These are phyloP conservation scores for Loriculus beryllinus DNA, from an alignment of 2,797 vertebrate genomes.

Conservation along the genomic window DNA sequence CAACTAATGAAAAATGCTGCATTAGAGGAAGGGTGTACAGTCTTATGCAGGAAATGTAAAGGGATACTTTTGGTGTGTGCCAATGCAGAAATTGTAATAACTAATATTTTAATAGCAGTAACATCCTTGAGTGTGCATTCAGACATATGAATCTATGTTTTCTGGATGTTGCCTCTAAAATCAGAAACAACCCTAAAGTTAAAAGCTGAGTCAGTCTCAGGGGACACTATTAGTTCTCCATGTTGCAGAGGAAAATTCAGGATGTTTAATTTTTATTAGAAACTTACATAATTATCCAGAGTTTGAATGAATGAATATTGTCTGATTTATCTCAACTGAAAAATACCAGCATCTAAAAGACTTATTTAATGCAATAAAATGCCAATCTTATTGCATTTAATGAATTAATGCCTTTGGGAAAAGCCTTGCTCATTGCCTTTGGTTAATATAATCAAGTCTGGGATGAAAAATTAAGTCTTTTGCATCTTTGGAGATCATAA, in stretches of 20 bases:
- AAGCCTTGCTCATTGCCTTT: background rate
- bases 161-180: background rate
- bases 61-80: background rate
- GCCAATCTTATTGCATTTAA: background rate
- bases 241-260: background rate
- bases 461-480: background rate
- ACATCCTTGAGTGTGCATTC: background rate
- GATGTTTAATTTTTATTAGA: background rate
- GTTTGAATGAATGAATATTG: background rate
- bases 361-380: background rate
- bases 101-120: background rate
- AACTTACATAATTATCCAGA: background rate
- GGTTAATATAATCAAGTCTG: background rate
- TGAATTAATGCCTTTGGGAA: background rate
- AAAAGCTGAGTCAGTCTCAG: background rate
- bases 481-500: background rate
- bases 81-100: background rate
- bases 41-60: background rate
- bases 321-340: slow-evolving; percentile 6
- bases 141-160: background rate
- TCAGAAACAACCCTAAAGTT: background rate
- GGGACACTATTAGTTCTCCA: background rate
- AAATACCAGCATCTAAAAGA: background rate
- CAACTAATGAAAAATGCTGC: background rate
- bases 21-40: background rate